Conservation (phyloP, 2,797 vertebrate genomes). For the Dermochelys coriacea region DNA sequence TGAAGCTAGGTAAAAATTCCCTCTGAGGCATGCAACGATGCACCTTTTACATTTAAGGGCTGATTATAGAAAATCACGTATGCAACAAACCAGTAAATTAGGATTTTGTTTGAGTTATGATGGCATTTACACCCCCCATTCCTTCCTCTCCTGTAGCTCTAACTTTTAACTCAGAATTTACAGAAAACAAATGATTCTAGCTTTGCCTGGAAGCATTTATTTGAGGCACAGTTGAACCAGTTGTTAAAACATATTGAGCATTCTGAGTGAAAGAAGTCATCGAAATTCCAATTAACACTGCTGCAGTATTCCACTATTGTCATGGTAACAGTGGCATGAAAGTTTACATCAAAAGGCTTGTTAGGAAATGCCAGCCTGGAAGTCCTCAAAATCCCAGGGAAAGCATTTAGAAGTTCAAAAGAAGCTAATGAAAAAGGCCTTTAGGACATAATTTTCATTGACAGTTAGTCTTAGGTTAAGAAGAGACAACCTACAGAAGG, state of each 20-base stretch:
- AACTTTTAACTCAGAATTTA: constrained; percentile 33
- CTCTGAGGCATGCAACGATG: not conserved
- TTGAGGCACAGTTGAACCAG: constrained; percentile 43
- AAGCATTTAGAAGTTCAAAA: constrained; percentile 75
- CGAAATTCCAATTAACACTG: constrained; percentile 71
- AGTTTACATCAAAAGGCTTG: constrained; percentile 73
- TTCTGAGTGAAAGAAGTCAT: constrained; percentile 64
- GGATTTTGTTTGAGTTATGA: not conserved
- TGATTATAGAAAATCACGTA: not conserved
- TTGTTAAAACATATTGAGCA: constrained; percentile 73
- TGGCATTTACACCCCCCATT: not conserved
- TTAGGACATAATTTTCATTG: constrained; percentile 50
- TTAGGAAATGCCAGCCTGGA: constrained; percentile 64
- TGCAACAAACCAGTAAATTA: not conserved
- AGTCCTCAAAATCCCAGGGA: constrained; percentile 67
- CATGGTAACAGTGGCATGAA: constrained; percentile 73
- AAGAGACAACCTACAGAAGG: constrained; percentile 12
- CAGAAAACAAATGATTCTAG: constrained; percentile 34
- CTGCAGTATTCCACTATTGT: constrained; percentile 56
- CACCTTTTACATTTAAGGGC: not conserved
- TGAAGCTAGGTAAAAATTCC: not conserved
- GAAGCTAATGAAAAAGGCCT: constrained; percentile 70
- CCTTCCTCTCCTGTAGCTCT: constrained; percentile 6
- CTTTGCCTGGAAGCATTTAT: constrained; percentile 52
- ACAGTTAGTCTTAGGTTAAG: constrained; percentile 51